A percentile compares a stretch with the other conserved stretches of the same genome.
These are phyloP conservation scores for Drosophila sp. DNA, from an alignment of 1,140 invertebrate genomes.

Conservation along the genomic window DNA sequence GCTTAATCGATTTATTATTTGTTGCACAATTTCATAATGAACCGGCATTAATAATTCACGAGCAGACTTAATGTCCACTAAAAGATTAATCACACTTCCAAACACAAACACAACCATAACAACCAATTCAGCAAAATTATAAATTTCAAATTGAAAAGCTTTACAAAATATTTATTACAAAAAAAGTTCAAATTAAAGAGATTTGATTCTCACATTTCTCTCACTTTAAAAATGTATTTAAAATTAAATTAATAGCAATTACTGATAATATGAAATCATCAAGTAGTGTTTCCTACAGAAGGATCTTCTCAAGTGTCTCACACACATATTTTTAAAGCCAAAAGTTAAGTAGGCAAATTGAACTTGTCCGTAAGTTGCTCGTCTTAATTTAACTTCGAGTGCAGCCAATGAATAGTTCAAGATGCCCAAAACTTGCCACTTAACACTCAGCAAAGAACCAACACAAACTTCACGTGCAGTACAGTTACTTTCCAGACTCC, in stretches of 20 bases:
- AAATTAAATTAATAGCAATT: no score
- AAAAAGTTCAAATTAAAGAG: no score
- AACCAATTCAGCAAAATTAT: neutral
- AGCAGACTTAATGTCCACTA: constrained; percentile 54
- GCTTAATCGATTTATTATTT: constrained; percentile 83
- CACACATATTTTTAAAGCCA: neutral
- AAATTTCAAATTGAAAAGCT: neutral
- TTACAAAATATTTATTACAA: neutral
- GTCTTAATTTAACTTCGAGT: constrained; percentile 7
- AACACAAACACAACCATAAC: neutral
- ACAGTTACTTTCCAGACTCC: constrained; percentile 27
- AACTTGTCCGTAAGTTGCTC: neutral
- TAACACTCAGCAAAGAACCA: constrained; percentile 33
- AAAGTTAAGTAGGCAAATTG: neutral
- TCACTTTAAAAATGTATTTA: no score
- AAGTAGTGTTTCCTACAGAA: neutral
- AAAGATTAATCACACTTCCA: constrained; percentile 60
- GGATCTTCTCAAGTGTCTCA: no score
- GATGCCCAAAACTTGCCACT: constrained; percentile 38
- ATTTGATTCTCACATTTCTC: no score
- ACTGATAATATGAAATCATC: no score
- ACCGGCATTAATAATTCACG: constrained; percentile 73
- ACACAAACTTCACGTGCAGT: constrained; percentile 38
- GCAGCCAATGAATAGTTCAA: neutral
- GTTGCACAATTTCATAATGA: constrained; percentile 81